Conservation (phyloP, 92 coral and sea anemone species). For the Bergia sp. region DNA sequence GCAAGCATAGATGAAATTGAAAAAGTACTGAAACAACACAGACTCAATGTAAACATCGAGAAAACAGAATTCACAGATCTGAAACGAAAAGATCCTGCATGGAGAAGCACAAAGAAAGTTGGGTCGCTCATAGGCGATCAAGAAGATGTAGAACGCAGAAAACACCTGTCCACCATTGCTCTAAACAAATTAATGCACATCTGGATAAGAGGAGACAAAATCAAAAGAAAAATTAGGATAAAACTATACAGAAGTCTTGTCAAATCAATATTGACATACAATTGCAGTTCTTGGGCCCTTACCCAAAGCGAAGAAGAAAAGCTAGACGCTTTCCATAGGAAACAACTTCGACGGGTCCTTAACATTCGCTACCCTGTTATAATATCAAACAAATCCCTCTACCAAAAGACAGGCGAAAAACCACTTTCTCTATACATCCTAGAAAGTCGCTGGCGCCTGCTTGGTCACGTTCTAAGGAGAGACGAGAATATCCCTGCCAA, state of each 20-base stretch:
- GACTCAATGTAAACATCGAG: neutral
- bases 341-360: neutral
- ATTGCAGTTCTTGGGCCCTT: neutral
- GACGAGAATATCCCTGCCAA: neutral
- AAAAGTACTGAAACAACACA: neutral
- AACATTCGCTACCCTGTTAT: neutral
- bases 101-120: neutral
- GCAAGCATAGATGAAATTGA: neutral
- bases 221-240: neutral
- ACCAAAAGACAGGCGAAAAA: neutral
- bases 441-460: neutral
- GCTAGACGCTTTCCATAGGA: neutral
- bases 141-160: neutral
- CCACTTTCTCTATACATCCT: neutral
- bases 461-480: neutral
- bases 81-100: neutral
- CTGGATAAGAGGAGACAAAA: neutral
- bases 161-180: neutral
- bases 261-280: neutral
- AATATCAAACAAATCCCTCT: conserved; percentile 1
- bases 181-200: neutral
- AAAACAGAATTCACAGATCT: neutral
- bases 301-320: neutral
- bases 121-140: neutral
- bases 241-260: neutral